Evolutionary conservation across 2,113 vertebrate genomes (phyloP).

Genomic region (Anolis carolinensis): DNA sequence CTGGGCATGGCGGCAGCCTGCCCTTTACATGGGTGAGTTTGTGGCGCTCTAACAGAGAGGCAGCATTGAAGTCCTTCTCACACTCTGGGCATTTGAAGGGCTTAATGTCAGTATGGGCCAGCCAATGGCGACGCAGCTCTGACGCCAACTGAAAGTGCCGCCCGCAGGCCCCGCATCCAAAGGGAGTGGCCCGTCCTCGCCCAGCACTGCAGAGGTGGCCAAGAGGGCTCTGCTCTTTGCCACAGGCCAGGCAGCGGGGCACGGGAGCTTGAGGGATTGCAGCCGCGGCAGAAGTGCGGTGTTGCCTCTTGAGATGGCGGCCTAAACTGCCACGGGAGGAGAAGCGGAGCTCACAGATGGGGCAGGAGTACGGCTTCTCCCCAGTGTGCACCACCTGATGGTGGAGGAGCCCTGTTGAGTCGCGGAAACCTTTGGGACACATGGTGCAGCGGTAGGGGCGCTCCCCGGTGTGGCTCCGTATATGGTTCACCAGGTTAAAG

Average conservation of each 20-base stretch:
- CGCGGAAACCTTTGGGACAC: conserved; percentile 73
- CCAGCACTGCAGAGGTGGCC: conserved; percentile 31
- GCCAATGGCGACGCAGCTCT: conserved; percentile 67
- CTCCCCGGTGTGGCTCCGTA: conserved; percentile 71
- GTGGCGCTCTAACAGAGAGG: conserved; percentile 87
- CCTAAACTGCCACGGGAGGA: conserved; percentile 71
- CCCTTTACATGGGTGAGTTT: conserved; percentile 89
- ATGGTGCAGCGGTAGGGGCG: conserved; percentile 71
- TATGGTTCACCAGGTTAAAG: conserved; percentile 74
- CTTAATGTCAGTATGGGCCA: conserved; percentile 67
- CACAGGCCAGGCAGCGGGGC: conserved; percentile 54
- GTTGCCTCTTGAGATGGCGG: conserved; percentile 71
- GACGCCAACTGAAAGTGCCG: conserved; percentile 61
- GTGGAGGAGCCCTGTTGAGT: conserved; percentile 70
- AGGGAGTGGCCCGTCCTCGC: conserved; percentile 50
- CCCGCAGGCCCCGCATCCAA: conserved; percentile 61
- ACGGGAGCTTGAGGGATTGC: not conserved
- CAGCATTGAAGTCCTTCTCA: conserved; percentile 86
- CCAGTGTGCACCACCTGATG: conserved; percentile 74
- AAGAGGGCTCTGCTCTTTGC: conserved; percentile 27
- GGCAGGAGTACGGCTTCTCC: conserved; percentile 73
- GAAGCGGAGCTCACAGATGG: conserved; percentile 70
- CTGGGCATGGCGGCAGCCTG: conserved; percentile 67
- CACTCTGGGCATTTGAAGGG: conserved; percentile 72
- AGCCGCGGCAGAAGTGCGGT: conserved; percentile 48